A percentile compares a stretch with the other conserved stretches of the same genome.
Conservation (phyloP, 2,888 invertebrate species). For the Drosophila borealis region DNA sequence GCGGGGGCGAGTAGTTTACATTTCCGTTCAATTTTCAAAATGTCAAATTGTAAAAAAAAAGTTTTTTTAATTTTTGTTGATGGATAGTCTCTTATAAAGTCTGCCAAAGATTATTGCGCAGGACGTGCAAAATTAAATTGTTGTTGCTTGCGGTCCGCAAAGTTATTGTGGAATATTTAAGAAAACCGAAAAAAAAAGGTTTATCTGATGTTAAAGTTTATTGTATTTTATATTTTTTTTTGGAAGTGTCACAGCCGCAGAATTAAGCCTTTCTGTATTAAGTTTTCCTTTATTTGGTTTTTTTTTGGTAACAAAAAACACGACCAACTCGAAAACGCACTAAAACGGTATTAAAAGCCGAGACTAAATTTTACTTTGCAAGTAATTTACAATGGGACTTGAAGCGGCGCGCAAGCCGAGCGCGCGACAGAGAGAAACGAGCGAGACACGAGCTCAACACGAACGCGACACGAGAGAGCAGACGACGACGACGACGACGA, state of each 20-base stretch:
- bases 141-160: too few species aligned
- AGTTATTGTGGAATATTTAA: too few species aligned
- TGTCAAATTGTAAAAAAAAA: slow-evolving; percentile 30
- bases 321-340: slow-evolving; percentile 84
- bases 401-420: slow-evolving; percentile 55
- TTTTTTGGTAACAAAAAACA: slow-evolving; percentile 70
- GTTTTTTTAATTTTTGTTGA: slow-evolving; percentile 10
- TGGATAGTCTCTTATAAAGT: too few species aligned
- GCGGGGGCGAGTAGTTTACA: slow-evolving; percentile 84
- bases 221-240: slow-evolving; percentile 13
- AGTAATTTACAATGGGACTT: slow-evolving; percentile 76
- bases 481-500: slow-evolving; percentile 4
- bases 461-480: slow-evolving; percentile 26
- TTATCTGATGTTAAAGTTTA: slow-evolving; percentile 2
- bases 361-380: slow-evolving; percentile 82
- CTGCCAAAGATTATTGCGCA: too few species aligned
- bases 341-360: slow-evolving; percentile 83
- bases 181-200: neutral
- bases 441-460: slow-evolving; percentile 13
- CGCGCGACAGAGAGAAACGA: slow-evolving; percentile 46
- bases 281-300: slow-evolving; percentile 21
- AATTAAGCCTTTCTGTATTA: slow-evolving; percentile 20
- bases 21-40: slow-evolving; percentile 74
- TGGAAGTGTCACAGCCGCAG: slow-evolving; percentile 48
- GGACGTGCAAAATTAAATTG: too few species aligned